Conservation (phyloP, 2,888 invertebrate species). For the Tenthredo livida region DNA sequence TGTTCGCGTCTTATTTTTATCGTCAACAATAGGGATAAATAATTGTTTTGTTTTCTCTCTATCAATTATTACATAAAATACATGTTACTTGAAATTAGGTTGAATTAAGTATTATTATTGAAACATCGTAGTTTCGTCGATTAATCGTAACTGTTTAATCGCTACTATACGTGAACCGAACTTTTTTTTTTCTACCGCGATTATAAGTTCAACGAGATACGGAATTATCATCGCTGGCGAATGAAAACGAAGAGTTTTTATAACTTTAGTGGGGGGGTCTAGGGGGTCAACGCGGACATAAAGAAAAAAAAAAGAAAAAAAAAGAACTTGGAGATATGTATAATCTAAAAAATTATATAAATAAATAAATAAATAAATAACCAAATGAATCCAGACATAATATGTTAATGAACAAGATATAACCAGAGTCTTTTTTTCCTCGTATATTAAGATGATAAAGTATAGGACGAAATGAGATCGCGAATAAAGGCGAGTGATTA, state of each 20-base stretch:
- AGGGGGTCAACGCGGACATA: not conserved
- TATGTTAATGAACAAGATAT: not conserved
- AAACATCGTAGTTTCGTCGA: not conserved
- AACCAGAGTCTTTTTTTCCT: not conserved
- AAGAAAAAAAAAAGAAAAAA: not conserved
- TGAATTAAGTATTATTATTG: not conserved
- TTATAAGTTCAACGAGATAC: not conserved
- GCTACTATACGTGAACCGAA: not conserved
- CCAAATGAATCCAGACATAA: not conserved
- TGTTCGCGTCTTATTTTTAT: not conserved
- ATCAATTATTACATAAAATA: not conserved
- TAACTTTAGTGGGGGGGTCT: not conserved
- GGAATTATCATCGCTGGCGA: not conserved
- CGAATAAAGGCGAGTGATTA: slow-evolving; percentile 14
- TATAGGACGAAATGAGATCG: not conserved
- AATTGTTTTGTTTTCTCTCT: slow-evolving; percentile 39
- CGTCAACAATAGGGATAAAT: slow-evolving; percentile 6
- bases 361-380: slow-evolving; percentile 17
- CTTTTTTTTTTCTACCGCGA: not conserved
- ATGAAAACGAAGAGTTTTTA: not conserved
- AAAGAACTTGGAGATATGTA: not conserved
- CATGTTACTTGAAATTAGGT: not conserved
- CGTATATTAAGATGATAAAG: not conserved
- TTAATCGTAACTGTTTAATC: not conserved
- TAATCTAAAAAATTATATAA: not conserved